Conservation (phyloP, 2,113 vertebrate species). For the Piprites chloris region DNA sequence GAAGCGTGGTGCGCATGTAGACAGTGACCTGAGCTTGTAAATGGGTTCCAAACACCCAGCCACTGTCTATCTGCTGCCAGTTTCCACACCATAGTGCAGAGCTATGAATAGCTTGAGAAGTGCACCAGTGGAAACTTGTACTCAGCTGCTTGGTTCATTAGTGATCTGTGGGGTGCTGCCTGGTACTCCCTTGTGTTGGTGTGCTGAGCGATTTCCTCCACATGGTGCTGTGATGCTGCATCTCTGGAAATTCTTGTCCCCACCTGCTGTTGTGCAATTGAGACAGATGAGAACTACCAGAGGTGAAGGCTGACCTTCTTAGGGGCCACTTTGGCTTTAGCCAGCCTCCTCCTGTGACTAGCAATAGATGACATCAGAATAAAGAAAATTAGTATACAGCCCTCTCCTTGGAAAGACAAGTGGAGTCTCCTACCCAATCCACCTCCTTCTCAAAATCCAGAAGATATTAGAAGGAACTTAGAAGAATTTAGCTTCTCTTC, state of each 20-base stretch:
- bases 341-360: neutral
- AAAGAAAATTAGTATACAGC: neutral
- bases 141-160: neutral
- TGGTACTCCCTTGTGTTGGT: neutral
- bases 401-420: neutral
- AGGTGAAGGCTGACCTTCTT: neutral
- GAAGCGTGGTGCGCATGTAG: neutral
- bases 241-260: neutral
- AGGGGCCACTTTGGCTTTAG: neutral
- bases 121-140: neutral
- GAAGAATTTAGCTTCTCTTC: neutral
- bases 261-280: neutral
- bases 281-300: neutral
- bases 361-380: neutral
- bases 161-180: neutral
- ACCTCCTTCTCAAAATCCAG: neutral
- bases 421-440: neutral
- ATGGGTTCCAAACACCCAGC: neutral
- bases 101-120: neutral
- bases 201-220: neutral
- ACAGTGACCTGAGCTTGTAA: neutral
- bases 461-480: neutral
- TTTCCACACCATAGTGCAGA: neutral
- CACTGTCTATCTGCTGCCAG: neutral
- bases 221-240: neutral